These are phyloP conservation scores for Corella eumyota DNA, from an alignment of 23 tunicate genomes.

Conservation along the genomic window DNA sequence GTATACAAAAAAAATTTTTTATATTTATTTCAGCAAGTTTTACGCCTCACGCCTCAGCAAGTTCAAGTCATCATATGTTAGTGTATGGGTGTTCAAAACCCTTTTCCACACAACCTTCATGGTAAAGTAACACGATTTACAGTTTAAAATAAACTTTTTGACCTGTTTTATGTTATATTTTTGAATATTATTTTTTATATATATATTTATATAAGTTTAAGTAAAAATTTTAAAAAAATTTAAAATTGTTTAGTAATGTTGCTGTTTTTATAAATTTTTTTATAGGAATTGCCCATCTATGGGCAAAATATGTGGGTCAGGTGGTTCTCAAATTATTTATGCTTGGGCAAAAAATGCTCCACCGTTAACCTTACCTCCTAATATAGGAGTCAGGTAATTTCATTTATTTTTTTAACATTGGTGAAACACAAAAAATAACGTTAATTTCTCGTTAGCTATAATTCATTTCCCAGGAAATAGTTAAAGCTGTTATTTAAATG, in stretches of 20 bases:
- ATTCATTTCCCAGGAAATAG: too few species aligned
- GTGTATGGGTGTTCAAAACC: constrained; percentile 50
- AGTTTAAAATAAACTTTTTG: neutral
- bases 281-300: constrained; percentile 58
- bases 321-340: constrained; percentile 24
- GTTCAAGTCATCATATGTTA: constrained; percentile 60
- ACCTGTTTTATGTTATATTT: neutral
- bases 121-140: neutral
- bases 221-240: too few species aligned
- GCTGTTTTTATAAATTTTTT: too few species aligned
- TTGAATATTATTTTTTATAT: neutral
- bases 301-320: constrained; percentile 24
- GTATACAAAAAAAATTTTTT: too few species aligned
- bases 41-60: constrained; percentile 40
- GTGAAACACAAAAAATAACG: too few species aligned
- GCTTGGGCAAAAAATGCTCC: constrained; percentile 95
- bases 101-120: neutral
- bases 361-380: constrained; percentile 22
- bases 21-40: constrained; percentile 28
- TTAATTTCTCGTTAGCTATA: too few species aligned
- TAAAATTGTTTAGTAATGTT: too few species aligned
- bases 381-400: constrained; percentile 52
- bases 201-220: neutral
- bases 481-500: neutral
- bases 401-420: neutral